Percentiles rank a stretch among this genome's conserved stretches.
Conservation (phyloP, 2,888 invertebrate species). For the Mythimna impura region DNA sequence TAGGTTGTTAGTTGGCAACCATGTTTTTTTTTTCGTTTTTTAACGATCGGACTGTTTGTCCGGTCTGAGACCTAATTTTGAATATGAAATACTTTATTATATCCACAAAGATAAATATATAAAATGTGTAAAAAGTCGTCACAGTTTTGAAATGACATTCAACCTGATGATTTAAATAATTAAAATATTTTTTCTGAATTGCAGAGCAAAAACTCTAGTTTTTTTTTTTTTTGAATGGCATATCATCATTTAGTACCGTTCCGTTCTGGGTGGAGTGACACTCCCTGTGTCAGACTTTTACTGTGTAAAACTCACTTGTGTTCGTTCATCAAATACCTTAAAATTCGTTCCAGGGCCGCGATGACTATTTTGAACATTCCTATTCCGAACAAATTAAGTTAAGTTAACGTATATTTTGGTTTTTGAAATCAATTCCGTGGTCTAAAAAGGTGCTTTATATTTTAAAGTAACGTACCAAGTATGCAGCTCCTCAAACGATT, state of each 20-base stretch:
- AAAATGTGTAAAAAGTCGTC: background rate
- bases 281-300: too few species aligned
- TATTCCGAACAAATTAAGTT: too few species aligned
- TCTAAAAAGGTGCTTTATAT: background rate
- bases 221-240: too few species aligned
- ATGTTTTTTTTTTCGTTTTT: conserved; percentile 35
- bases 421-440: too few species aligned
- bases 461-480: background rate
- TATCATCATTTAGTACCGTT: too few species aligned
- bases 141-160: background rate
- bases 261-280: too few species aligned
- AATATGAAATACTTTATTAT: background rate
- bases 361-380: too few species aligned
- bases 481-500: conserved; percentile 11
- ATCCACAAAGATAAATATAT: background rate
- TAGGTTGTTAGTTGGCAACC: conserved; percentile 42
- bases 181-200: background rate
- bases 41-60: conserved; percentile 14
- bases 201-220: background rate
- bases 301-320: background rate
- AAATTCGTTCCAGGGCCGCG: too few species aligned
- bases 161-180: background rate
- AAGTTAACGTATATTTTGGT: too few species aligned
- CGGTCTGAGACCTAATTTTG: conserved; percentile 30
- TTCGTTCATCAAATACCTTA: too few species aligned